Evolutionary conservation across 2,113 vertebrate species (phyloP), one percentile per base, ranked within the genome.

Genomic region (Proterorhinus semilunaris): DNA sequence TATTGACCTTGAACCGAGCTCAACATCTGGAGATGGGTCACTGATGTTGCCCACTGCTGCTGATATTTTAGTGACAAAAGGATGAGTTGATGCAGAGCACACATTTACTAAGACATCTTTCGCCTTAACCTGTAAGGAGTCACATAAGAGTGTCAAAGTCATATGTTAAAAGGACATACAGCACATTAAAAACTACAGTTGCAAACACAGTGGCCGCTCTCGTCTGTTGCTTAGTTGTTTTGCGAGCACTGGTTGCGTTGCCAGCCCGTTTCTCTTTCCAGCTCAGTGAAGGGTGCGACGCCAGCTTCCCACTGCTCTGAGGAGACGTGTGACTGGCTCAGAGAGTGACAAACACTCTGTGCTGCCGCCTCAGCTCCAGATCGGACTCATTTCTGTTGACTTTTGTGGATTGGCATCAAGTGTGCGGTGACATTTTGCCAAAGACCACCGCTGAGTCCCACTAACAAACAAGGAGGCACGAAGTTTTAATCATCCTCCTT

Each of bases 301-400:
- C 84, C 80, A 82, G 64, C 49, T 59, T 74, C 65, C 70, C 76
- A 21, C 57, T 15, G 42, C 62, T 80, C 76, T 68, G 78, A 68
- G 72, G 62, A 36, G 70, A 79, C 16, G 65, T 68, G 76, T 75
- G n/a, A 65, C 62, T 66, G 66, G 65, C 76, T 62, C 12, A 70
- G 27, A 75, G 54, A 74, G 86, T 69, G 84, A 85, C 80, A 80
- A 83, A 80, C 4, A 62, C 71, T 83, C 76, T 74, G 80, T 79
- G 76, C 62, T 78, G 69, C 68, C 55, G 63, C 63, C 15, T 36
- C 77, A 36, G 9, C 79, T 82, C 75, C 1, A 73, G 71, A 36
- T 45, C 64, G 58, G 47, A 74, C 17, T 78, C 62, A 61, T 74
- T 70, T 10, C 21, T 72, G 61, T 82, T 82, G 72, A 84, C 78